Evolutionary conservation across 2,113 vertebrate species (phyloP).

Genomic region (Oostethus manadensis): DNA sequence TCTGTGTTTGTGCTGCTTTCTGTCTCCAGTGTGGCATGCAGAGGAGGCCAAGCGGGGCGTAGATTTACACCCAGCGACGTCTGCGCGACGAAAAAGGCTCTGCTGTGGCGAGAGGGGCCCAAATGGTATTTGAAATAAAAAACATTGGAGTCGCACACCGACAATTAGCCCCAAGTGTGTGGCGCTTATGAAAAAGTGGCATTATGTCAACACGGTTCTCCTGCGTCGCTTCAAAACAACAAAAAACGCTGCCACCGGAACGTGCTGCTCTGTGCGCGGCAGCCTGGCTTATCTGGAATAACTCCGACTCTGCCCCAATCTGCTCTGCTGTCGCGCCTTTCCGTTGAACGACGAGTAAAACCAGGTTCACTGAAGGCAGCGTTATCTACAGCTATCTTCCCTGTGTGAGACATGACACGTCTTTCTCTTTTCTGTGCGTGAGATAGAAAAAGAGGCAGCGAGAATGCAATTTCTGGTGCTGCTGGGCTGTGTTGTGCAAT

Average conservation of each 20-base stretch:
- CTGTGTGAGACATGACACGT: no score
- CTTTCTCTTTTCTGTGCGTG: no score
- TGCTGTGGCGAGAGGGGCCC: no score
- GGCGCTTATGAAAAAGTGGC: no score
- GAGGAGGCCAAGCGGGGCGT: slow-evolving; percentile 13
- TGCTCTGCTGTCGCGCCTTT: slow-evolving; percentile 9
- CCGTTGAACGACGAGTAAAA: slow-evolving; percentile 31
- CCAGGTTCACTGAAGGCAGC: slow-evolving; percentile 33
- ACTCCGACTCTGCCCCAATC: slow-evolving; percentile 9
- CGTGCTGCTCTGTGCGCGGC: slow-evolving; percentile 20
- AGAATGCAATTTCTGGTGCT: no score
- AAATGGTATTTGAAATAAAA: no score
- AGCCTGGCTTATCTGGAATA: slow-evolving; percentile 18
- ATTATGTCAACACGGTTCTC: neutral
- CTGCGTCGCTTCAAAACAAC: slow-evolving; percentile 8
- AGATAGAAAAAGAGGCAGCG: no score
- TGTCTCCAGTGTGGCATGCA: slow-evolving; percentile 28
- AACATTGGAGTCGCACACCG: no score
- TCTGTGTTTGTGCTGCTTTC: slow-evolving; percentile 11
- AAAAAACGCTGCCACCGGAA: neutral
- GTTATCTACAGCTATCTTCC: slow-evolving; percentile 27
- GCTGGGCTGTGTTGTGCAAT: neutral
- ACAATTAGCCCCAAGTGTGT: slow-evolving; percentile 16
- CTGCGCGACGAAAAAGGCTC: neutral
- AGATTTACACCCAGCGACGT: no score